Conservation (phyloP, 2,888 invertebrate genomes). For the Odontocolon sp. region DNA sequence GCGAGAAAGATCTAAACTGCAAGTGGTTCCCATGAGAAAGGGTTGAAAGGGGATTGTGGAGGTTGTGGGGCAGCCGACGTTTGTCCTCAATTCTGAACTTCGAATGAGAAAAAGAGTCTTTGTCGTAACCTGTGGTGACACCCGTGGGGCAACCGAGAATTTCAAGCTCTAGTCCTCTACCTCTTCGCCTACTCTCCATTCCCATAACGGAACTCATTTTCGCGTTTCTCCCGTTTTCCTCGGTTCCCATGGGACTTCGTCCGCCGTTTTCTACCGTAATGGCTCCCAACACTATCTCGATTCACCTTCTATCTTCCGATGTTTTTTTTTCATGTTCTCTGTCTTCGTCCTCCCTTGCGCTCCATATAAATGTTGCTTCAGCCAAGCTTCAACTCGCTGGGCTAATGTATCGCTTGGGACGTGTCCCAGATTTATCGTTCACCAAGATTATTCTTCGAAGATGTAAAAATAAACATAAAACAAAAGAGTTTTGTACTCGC, state of each 20-base stretch:
- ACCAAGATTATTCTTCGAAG: slow-evolving; percentile 57
- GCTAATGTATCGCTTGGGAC: slow-evolving; percentile 59
- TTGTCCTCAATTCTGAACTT: slow-evolving; percentile 38
- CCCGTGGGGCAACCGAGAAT: slow-evolving; percentile 51
- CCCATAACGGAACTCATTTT: slow-evolving; percentile 60
- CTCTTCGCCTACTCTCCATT: slow-evolving; percentile 22
- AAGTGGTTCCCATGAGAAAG: slow-evolving; percentile 64
- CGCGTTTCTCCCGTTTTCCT: slow-evolving; percentile 47
- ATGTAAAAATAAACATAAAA: slow-evolving; percentile 57
- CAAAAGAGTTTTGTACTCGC: slow-evolving; percentile 33
- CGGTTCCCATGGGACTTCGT: slow-evolving; percentile 44
- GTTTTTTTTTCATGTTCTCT: slow-evolving; percentile 17
- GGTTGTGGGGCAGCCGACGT: slow-evolving; percentile 19
- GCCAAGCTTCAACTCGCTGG: slow-evolving; percentile 39
- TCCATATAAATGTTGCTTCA: slow-evolving; percentile 43
- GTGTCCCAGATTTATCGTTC: slow-evolving; percentile 55
- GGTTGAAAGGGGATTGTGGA: slow-evolving; percentile 35
- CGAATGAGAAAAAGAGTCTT: slow-evolving; percentile 30
- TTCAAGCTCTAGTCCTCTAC: slow-evolving; percentile 41
- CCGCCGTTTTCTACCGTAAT: slow-evolving; percentile 48
- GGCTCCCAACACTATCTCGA: slow-evolving; percentile 55
- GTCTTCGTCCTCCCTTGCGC: slow-evolving; percentile 13
- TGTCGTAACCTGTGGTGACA: slow-evolving; percentile 48
- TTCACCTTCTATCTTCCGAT: slow-evolving; percentile 51
- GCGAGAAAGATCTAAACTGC: slow-evolving; percentile 61